Conservation (phyloP, 35 echinoderm and acorn worm species). For the Apostichopus parvimensis region DNA sequence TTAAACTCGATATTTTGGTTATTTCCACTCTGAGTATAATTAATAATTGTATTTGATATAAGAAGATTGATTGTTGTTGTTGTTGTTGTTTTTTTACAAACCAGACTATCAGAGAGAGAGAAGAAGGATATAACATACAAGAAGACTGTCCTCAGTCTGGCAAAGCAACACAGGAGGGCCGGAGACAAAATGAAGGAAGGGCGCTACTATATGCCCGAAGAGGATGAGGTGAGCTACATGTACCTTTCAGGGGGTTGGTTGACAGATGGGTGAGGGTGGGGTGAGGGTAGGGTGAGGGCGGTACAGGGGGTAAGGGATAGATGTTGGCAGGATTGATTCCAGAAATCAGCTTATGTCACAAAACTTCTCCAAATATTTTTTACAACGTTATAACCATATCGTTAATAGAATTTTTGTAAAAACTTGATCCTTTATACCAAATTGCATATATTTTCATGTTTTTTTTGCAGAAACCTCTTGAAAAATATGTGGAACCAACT, state of each 20-base stretch:
- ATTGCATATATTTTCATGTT: not conserved
- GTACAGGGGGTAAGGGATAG: no score
- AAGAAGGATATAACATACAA: constrained; percentile 84
- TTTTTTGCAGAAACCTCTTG: constrained; percentile 80
- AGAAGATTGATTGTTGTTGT: no score
- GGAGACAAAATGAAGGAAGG: constrained; percentile 88
- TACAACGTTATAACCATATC: no score
- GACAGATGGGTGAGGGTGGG: no score
- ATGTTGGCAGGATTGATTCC: not conserved
- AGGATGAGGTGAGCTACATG: constrained; percentile 71
- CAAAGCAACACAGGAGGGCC: constrained; percentile 73
- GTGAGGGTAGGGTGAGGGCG: no score
- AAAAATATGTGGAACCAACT: constrained; percentile 86
- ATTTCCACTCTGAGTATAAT: no score
- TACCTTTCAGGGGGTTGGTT: not conserved
- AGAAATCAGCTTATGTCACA: not conserved
- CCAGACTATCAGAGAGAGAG: constrained; percentile 82
- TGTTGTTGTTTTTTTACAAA: not conserved
- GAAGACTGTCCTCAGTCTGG: constrained; percentile 79
- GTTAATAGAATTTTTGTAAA: not conserved
- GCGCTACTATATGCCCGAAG: constrained; percentile 90
- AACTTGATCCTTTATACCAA: not conserved
- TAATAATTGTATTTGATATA: no score
- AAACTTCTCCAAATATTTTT: not conserved
- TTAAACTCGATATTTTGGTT: no score